Evolutionary conservation across 2,797 vertebrate genomes (phyloP).

Genomic region (Knipowitschia caucasica): DNA sequence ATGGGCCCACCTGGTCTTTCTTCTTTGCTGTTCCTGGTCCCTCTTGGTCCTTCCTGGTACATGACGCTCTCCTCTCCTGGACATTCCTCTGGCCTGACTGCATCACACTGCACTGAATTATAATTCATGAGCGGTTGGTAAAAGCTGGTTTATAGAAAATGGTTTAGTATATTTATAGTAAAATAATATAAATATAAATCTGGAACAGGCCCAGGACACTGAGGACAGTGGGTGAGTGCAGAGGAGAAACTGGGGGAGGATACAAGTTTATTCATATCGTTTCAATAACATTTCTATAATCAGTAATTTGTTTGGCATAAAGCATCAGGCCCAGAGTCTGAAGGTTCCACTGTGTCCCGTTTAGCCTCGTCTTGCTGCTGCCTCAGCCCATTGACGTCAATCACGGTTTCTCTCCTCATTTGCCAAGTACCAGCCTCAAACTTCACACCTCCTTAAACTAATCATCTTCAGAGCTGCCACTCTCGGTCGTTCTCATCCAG

Average conservation of each 20-base stretch:
- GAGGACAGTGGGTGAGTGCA: slow-evolving; percentile 2
- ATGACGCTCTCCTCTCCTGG: slow-evolving; percentile 35
- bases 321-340: background rate
- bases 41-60: slow-evolving; percentile 39
- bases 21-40: slow-evolving; percentile 20
- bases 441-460: slow-evolving; percentile 25
- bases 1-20: slow-evolving; percentile 15
- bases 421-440: slow-evolving; percentile 1
- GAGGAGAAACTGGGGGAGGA: background rate
- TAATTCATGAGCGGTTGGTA: slow-evolving; percentile 85
- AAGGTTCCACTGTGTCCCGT: background rate
- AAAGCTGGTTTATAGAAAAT: slow-evolving; percentile 82
- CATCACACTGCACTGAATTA: slow-evolving; percentile 77
- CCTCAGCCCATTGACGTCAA: slow-evolving; percentile 14
- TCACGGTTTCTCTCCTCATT: slow-evolving; percentile 7
- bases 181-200: slow-evolving; percentile 65
- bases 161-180: slow-evolving; percentile 78
- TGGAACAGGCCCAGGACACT: slow-evolving; percentile 49
- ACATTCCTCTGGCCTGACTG: slow-evolving; percentile 82
- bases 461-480: slow-evolving; percentile 35
- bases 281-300: too few relatives aligned
- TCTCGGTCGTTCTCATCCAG: slow-evolving; percentile 16
- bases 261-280: too few relatives aligned
- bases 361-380: background rate
- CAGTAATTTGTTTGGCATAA: too few relatives aligned